These are phyloP conservation scores for Eupithecia inturbata DNA, from an alignment of 2,888 invertebrate genomes.

Conservation along the genomic window DNA sequence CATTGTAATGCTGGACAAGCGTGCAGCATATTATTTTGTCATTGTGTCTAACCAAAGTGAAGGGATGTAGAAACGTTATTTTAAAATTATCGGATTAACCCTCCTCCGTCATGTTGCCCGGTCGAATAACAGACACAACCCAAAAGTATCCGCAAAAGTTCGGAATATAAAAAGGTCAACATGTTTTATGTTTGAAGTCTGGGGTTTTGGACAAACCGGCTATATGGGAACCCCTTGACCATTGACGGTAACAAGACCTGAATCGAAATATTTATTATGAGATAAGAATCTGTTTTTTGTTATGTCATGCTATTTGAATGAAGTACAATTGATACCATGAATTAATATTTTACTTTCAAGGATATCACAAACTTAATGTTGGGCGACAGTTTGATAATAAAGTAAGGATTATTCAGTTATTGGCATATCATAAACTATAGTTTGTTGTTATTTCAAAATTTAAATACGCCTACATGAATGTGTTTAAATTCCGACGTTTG, in stretches of 20 bases:
- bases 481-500: neutral
- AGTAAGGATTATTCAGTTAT: neutral
- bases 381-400: neutral
- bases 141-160: neutral
- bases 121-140: constrained; percentile 7
- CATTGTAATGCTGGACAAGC: neutral
- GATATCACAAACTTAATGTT: neutral
- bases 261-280: neutral
- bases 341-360: neutral
- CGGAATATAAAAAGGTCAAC: neutral
- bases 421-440: neutral
- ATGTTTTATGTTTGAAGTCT: constrained; percentile 1
- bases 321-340: neutral
- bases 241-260: neutral
- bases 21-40: neutral
- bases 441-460: neutral
- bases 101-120: constrained; percentile 2
- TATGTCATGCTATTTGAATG: neutral
- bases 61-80: constrained; percentile 5
- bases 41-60: neutral
- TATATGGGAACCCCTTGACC: constrained; percentile 15
- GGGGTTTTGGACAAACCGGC: constrained; percentile 17
- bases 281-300: neutral
- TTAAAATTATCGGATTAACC: neutral
- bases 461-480: neutral